Conservation (phyloP, 2,113 vertebrate genomes). For the Heterocephalus glaber region DNA sequence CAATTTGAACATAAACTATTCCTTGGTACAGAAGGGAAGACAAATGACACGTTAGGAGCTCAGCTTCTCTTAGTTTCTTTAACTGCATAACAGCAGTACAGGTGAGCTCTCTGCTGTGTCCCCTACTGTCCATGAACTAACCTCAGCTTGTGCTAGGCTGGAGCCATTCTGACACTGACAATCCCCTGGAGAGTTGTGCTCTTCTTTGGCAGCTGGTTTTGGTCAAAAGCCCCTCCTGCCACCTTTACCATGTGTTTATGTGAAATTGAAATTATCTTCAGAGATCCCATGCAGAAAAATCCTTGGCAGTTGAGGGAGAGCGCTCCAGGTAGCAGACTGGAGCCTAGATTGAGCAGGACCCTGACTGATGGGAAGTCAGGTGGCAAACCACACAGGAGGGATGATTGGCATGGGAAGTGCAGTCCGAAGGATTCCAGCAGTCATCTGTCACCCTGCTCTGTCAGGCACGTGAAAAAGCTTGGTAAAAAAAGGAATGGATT, state of each 20-base stretch:
- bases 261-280: conserved; percentile 31
- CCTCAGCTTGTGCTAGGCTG: not conserved
- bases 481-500: not conserved
- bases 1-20: not conserved
- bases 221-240: not conserved
- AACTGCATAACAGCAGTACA: not conserved
- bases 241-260: not conserved
- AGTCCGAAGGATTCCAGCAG: not conserved
- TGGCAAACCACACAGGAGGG: not conserved
- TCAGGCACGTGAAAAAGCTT: not conserved
- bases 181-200: not conserved
- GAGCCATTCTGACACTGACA: not conserved
- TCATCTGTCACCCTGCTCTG: not conserved
- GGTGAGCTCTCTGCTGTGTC: not conserved
- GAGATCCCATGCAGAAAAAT: not conserved
- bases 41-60: not conserved
- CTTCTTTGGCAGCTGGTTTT: conserved; percentile 5
- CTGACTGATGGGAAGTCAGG: not conserved
- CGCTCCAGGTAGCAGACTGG: not conserved
- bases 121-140: not conserved
- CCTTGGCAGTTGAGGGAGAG: not conserved
- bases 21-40: not conserved
- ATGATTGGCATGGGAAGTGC: not conserved
- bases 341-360: not conserved
- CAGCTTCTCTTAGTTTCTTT: not conserved